Percentiles rank a stretch among this genome's conserved stretches.
These are phyloP conservation scores for Ennomos erosarius DNA, from an alignment of 2,888 invertebrate species.

Conservation along the genomic window DNA sequence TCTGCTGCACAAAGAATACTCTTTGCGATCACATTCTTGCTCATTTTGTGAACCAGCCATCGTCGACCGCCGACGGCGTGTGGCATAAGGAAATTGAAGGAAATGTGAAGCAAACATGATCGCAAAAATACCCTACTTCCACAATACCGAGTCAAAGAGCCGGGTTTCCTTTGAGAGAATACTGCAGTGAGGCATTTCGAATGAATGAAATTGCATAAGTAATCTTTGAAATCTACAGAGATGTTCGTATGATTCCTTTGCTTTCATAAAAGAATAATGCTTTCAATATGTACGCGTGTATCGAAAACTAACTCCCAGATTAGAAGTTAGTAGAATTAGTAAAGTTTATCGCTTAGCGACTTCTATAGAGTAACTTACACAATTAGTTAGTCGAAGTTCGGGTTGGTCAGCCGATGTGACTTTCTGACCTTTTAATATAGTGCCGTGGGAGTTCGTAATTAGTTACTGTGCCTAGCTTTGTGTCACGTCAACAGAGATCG, in stretches of 20 bases:
- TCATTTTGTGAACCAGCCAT: constrained; percentile 7
- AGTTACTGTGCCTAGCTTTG: constrained; percentile 27
- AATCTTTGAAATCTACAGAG: constrained; percentile 24
- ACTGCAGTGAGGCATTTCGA: constrained; percentile 23
- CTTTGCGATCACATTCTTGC: constrained; percentile 20
- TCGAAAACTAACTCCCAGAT: background rate
- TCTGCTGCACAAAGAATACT: constrained; percentile 22
- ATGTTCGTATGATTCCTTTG: background rate
- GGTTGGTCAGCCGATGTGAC: constrained; percentile 30
- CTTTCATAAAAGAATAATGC: constrained; percentile 3
- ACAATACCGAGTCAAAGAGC: constrained; percentile 22
- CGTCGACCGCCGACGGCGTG: constrained; percentile 1
- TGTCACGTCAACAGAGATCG: constrained; percentile 42
- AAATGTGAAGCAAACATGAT: constrained; percentile 31
- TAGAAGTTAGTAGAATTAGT: constrained; percentile 9
- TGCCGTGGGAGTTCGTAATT: constrained; percentile 17
- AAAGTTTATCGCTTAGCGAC: constrained; percentile 21
- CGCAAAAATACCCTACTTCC: constrained; percentile 9
- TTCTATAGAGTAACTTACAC: constrained; percentile 13
- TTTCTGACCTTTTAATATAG: constrained; percentile 36
- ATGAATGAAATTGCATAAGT: constrained; percentile 39
- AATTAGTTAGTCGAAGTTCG: constrained; percentile 16
- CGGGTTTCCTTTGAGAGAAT: constrained; percentile 29
- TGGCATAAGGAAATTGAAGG: constrained; percentile 44
- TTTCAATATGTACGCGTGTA: background rate